Percentiles rank a stretch among this genome's conserved stretches.
These are phyloP conservation scores for Pachypsylla venusta DNA, from an alignment of 1,140 invertebrate species.

Conservation along the genomic window DNA sequence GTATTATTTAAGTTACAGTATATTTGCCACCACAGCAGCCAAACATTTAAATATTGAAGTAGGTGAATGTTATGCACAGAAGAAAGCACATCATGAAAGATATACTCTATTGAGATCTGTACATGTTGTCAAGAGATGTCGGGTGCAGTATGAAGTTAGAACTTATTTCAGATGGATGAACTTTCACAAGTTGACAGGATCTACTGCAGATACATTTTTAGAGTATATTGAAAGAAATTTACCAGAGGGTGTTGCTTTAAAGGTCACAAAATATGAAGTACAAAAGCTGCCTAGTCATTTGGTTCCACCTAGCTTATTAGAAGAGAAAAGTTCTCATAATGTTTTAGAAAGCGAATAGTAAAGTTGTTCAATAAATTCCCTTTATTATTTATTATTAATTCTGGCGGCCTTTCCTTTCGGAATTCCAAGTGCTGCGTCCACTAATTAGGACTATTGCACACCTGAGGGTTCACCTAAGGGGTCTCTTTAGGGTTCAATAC, in stretches of 20 bases:
- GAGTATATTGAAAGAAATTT: constrained; percentile 95
- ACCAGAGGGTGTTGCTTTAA: constrained; percentile 91
- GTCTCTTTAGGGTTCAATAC: no score
- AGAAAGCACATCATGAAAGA: constrained; percentile 55
- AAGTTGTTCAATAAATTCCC: neutral
- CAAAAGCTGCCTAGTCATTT: constrained; percentile 1
- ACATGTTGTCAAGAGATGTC: constrained; percentile 85
- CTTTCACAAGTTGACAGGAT: constrained; percentile 74
- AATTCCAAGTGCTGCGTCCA: no score
- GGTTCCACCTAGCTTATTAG: neutral
- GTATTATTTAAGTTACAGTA: constrained; percentile 83
- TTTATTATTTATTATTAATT: neutral
- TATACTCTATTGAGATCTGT: constrained; percentile 73
- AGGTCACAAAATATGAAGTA: constrained; percentile 55
- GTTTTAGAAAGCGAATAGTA: neutral
- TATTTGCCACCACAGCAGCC: constrained; percentile 65
- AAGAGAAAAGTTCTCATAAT: neutral
- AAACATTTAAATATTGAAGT: constrained; percentile 59
- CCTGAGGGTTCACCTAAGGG: no score
- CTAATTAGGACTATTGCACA: no score
- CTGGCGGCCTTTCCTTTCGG: no score
- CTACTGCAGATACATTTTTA: constrained; percentile 86
- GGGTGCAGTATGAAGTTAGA: constrained; percentile 89
- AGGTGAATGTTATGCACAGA: constrained; percentile 52
- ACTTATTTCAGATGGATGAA: constrained; percentile 81